Conservation (phyloP, 2,888 invertebrate genomes). For the Eristalinus aeneus region DNA sequence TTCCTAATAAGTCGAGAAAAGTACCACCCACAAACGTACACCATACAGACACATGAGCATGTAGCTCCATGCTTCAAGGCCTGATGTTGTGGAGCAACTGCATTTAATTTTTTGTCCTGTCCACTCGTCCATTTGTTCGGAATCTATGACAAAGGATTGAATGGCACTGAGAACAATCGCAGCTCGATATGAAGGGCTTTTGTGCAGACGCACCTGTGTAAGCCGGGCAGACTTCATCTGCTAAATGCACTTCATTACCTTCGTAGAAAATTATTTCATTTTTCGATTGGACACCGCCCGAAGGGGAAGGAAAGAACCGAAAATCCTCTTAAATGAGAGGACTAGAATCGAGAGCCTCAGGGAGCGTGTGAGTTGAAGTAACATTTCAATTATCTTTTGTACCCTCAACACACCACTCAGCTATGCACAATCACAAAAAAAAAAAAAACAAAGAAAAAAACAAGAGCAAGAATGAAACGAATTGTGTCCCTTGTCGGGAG, state of each 20-base stretch:
- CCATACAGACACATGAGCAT: background rate
- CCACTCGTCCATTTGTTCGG: background rate
- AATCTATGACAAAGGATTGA: conserved; percentile 30
- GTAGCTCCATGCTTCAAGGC: no score
- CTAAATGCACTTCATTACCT: conserved; percentile 64
- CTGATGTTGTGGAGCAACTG: no score
- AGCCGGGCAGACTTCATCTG: conserved; percentile 48
- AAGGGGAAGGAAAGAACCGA: conserved; percentile 2
- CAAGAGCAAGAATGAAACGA: conserved; percentile 15
- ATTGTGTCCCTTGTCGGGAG: conserved; percentile 20
- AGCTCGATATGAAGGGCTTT: background rate
- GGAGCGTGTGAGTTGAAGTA: conserved; percentile 27
- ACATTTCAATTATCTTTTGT: conserved; percentile 70
- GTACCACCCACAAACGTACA: background rate
- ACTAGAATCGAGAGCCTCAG: background rate
- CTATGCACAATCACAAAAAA: conserved; percentile 28
- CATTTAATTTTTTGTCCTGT: conserved; percentile 44
- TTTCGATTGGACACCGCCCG: conserved; percentile 45
- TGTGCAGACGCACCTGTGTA: conserved; percentile 31
- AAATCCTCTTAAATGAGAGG: conserved; percentile 14
- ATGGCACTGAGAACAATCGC: conserved; percentile 4
- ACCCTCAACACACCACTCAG: conserved; percentile 57
- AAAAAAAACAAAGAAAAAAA: conserved; percentile 10
- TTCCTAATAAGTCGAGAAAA: background rate
- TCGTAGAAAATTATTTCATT: conserved; percentile 54